phyloP scores from a whole-genome alignment of 2,113 vertebrate species.

The Theristicus caerulescens region DNA sequence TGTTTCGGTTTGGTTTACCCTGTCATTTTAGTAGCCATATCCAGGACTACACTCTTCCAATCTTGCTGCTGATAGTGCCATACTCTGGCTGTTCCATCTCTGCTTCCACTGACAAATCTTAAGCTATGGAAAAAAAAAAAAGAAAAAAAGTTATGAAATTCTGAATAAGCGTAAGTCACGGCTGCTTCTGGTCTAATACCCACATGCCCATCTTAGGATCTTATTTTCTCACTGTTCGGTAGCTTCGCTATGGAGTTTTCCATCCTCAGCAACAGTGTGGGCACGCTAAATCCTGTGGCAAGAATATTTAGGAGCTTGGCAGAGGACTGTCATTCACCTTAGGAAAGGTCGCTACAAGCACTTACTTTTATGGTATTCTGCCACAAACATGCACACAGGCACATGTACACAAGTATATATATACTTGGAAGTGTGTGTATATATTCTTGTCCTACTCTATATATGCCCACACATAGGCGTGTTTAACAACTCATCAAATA shows the following conservation, averaged over 20 bases:
- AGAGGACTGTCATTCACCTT: background rate
- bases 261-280: background rate
- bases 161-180: background rate
- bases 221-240: background rate
- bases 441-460: background rate
- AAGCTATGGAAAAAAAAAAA: conserved; percentile 72
- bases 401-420: background rate
- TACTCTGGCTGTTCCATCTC: conserved; percentile 92
- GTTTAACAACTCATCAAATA: background rate
- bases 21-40: conserved; percentile 89
- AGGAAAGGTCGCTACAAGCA: background rate
- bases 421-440: background rate
- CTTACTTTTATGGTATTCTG: background rate
- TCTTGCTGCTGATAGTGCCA: conserved; percentile 97
- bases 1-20: conserved; percentile 78
- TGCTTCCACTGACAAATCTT: conserved; percentile 96
- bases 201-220: background rate
- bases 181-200: background rate
- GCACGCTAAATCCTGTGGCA: background rate
- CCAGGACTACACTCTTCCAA: conserved; percentile 90
- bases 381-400: background rate
- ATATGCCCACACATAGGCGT: background rate
- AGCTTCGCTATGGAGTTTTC: background rate
- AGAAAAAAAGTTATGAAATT: background rate
- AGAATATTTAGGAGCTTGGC: background rate